Conservation (phyloP, 2,888 invertebrate species). For the Polydrusus tereticollis region DNA sequence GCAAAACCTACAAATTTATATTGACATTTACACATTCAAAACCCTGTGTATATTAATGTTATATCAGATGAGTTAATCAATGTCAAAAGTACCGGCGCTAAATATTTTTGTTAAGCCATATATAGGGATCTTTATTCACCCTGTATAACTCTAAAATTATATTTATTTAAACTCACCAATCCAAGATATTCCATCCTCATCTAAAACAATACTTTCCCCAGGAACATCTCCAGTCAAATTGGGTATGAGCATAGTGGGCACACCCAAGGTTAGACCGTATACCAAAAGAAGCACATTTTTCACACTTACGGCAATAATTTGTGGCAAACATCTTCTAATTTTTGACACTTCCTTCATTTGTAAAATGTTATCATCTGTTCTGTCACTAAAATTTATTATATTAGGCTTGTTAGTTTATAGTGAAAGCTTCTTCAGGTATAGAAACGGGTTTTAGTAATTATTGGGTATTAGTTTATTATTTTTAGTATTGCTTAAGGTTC, state of each 20-base stretch:
- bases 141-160: too few species aligned
- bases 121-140: too few species aligned
- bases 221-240: slow-evolving; percentile 71
- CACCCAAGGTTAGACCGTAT: slow-evolving; percentile 85
- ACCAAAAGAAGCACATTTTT: slow-evolving; percentile 83
- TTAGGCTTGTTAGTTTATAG: background rate
- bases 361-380: background rate
- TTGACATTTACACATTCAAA: too few species aligned
- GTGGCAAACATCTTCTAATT: slow-evolving; percentile 72
- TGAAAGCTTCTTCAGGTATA: background rate
- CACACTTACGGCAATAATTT: slow-evolving; percentile 81
- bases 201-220: slow-evolving; percentile 67
- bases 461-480: too few species aligned
- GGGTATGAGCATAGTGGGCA: slow-evolving; percentile 85
- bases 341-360: slow-evolving; percentile 15
- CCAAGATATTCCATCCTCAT: slow-evolving; percentile 79
- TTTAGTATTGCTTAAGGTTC: too few species aligned
- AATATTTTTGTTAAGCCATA: too few species aligned
- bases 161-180: slow-evolving; percentile 71
- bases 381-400: background rate
- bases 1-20: too few species aligned
- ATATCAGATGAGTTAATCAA: too few species aligned
- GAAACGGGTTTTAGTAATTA: background rate
- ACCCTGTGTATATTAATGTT: too few species aligned
- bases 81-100: too few species aligned